Evolutionary conservation across 1,140 invertebrate species (phyloP).

Genomic region (Sinella curviseta): DNA sequence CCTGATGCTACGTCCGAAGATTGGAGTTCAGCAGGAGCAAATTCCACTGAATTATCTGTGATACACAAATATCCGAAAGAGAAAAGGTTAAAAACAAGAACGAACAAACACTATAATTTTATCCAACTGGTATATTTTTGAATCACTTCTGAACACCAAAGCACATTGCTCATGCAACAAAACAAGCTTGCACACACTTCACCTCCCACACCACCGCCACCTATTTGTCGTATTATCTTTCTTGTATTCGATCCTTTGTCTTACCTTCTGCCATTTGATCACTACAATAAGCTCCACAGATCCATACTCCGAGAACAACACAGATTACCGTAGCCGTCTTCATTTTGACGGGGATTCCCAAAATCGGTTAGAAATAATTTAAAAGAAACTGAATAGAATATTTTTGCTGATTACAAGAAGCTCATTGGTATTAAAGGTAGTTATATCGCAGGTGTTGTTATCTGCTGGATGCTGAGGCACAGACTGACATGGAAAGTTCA

Average conservation of each 20-base stretch:
- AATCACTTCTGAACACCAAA: background rate
- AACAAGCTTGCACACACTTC: background rate
- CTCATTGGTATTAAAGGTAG: background rate
- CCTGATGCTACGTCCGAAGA: background rate
- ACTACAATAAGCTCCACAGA: constrained; percentile 6
- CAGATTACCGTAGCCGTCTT: background rate
- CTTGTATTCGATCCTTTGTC: no score
- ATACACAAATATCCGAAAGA: constrained; percentile 1
- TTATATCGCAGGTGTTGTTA: no score
- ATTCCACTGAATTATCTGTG: constrained; percentile 10
- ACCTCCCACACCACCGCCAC: no score
- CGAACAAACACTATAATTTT: background rate
- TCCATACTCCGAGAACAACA: constrained; percentile 13
- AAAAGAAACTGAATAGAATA: background rate
- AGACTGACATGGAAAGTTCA: constrained; percentile 24
- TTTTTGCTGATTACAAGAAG: background rate
- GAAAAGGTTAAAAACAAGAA: background rate
- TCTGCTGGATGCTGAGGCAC: background rate
- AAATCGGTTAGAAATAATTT: background rate
- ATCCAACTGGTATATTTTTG: background rate
- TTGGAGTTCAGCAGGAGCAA: background rate
- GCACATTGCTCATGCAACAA: no score
- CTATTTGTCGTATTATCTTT: no score
- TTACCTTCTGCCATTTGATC: constrained; percentile 4
- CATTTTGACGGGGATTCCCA: constrained; percentile 4